Conservation (phyloP, 2,113 vertebrate species). For the Cyphomyrus discorhynchus region DNA sequence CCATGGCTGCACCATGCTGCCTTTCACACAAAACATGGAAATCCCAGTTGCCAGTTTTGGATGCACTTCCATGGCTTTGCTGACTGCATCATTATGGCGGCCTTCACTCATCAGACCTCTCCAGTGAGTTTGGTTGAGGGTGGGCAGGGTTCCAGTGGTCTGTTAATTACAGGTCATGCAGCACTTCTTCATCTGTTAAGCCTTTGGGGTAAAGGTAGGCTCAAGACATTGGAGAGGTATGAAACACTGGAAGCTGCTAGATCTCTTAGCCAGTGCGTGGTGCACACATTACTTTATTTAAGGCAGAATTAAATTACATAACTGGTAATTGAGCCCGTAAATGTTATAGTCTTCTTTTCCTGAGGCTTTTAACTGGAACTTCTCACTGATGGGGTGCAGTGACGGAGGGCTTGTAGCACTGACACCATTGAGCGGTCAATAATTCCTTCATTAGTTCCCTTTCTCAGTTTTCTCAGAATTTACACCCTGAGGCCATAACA, state of each 20-base stretch:
- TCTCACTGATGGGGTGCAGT: not conserved
- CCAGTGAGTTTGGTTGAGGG: slow-evolving; percentile 15
- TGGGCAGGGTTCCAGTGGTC: slow-evolving; percentile 22
- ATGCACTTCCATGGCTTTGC: not conserved
- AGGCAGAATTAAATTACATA: not conserved
- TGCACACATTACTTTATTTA: not conserved
- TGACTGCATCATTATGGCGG: slow-evolving; percentile 22
- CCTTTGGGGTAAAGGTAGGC: not conserved
- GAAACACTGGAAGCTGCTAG: not conserved
- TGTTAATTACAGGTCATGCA: slow-evolving; percentile 33
- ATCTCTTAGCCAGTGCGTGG: not conserved
- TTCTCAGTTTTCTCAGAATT: slow-evolving; percentile 51
- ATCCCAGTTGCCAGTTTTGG: not conserved
- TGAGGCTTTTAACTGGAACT: not conserved
- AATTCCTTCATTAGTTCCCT: slow-evolving; percentile 32
- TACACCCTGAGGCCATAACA: slow-evolving; percentile 59
- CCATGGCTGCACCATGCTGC: not conserved
- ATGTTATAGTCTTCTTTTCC: not conserved
- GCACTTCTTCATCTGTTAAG: slow-evolving; percentile 16
- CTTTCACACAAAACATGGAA: not conserved
- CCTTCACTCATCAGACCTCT: slow-evolving; percentile 21
- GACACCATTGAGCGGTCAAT: slow-evolving; percentile 21
- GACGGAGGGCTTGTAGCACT: not conserved
- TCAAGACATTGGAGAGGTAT: not conserved
- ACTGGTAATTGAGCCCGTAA: not conserved